Evolutionary conservation across 2,888 invertebrate species (phyloP).

Genomic region (Andricus quercusramuli): DNA sequence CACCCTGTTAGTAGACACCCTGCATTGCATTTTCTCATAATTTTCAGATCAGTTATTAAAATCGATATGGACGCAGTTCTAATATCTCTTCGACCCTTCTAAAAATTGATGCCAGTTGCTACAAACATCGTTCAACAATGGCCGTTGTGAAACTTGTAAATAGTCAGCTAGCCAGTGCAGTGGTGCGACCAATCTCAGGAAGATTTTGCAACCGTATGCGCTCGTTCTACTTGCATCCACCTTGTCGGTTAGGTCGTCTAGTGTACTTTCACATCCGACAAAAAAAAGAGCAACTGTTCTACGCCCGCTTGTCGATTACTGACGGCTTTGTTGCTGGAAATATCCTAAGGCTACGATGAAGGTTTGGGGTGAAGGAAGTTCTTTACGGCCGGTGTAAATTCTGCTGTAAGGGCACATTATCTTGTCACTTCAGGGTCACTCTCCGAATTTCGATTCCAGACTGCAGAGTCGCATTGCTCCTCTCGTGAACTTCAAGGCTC

Average conservation of each 20-base stretch:
- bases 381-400: conserved; percentile 6
- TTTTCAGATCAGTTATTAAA: not conserved
- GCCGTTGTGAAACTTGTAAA: conserved; percentile 67
- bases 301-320: conserved; percentile 13
- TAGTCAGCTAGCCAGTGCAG: conserved; percentile 56
- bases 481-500: not conserved
- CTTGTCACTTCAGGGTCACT: not conserved
- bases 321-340: conserved; percentile 23
- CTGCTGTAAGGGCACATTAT: not conserved
- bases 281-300: conserved; percentile 61
- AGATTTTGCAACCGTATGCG: conserved; percentile 68
- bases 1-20: too few relatives aligned
- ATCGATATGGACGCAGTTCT: not conserved
- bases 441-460: conserved; percentile 11
- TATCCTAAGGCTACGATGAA: conserved; percentile 10
- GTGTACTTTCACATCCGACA: conserved; percentile 68
- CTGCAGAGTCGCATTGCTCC: not conserved
- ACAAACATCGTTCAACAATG: conserved; percentile 67
- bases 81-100: conserved; percentile 52
- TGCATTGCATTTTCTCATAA: not conserved
- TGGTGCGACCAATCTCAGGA: conserved; percentile 64
- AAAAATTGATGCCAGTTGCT: conserved; percentile 66
- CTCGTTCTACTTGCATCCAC: conserved; percentile 71
- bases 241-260: conserved; percentile 47
- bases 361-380: not conserved